Evolutionary conservation across 2,113 vertebrate genomes (phyloP), one percentile per base, ranked within the genome.

Genomic region (Pterophyllum scalare): DNA sequence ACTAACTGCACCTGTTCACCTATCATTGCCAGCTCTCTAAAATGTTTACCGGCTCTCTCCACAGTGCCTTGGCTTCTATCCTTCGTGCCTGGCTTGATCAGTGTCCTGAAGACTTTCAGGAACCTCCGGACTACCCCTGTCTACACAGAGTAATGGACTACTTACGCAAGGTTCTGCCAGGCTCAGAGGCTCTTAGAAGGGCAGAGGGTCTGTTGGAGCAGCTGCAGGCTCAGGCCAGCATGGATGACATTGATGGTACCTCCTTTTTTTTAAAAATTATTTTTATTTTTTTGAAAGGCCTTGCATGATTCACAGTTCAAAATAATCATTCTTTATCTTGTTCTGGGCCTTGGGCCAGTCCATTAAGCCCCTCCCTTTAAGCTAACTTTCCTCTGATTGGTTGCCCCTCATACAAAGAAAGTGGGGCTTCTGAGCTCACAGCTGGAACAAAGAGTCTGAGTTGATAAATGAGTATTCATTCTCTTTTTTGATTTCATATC

Each of bases 41-140:
- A 60, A 33, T 22, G 3, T 79, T 38, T 31, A 15, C 26, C 35
- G 54, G 33, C 22, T 75, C 82, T 78, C 7, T 78, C 87, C 54
- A 11, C 86, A 99, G 98, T 70, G 97, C 96, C 2, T 94, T 98
- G 65, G 96, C 97, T 14, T 99, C 97, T 1, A 97, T 98, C 91
- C 89, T 99, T 88, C 94, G 96, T 77, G 96, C 97, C 82, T 99
- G 98, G 98, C 93, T 99, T 2, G 97, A 99, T 88, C 98, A 99
- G 75, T 99, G 97, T 85, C 94, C 97, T 0, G 98, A 99, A 80
- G 98, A 99, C 91, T 99, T 99, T 95, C 95, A 96, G 83, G 97
- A 99, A 82, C 96, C 97, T 0, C 97, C 98, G 0, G 87, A 94
- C 59, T 97, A 98, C 93, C 90, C 95, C 0, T 97, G 96, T 80